Percentiles rank a stretch among this genome's conserved stretches.
phyloP scores from a whole-genome alignment of 2,888 invertebrate species.

The Myopa tessellatipennis region DNA sequence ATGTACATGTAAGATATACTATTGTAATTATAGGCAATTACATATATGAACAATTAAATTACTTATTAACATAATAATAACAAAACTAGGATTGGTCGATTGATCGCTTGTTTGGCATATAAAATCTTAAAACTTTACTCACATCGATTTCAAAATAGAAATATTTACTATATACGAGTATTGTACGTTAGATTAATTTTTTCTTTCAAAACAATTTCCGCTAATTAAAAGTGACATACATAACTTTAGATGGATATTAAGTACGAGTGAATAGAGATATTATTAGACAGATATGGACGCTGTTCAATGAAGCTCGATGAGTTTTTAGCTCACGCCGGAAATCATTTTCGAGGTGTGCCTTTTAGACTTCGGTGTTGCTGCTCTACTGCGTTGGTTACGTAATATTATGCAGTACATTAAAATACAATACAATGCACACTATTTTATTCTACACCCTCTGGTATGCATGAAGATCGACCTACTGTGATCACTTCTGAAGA shows the following conservation, averaged over 20 bases:
- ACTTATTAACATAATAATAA: too few relatives aligned
- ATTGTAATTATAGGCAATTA: too few relatives aligned
- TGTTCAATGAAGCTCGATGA: constrained; percentile 59
- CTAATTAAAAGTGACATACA: constrained; percentile 61
- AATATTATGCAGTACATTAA: neutral
- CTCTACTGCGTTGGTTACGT: neutral
- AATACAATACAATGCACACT: neutral
- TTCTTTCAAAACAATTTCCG: constrained; percentile 52
- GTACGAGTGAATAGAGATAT: neutral
- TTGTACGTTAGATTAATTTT: neutral
- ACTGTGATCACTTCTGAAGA: neutral
- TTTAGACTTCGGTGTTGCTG: neutral
- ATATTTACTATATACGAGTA: too few relatives aligned
- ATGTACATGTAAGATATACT: too few relatives aligned
- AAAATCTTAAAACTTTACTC: too few relatives aligned
- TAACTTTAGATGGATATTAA: constrained; percentile 6
- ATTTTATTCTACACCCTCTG: neutral
- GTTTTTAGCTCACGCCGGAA: constrained; percentile 65
- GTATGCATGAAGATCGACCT: constrained; percentile 3
- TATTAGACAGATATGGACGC: constrained; percentile 4
- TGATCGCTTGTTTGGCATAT: too few relatives aligned
- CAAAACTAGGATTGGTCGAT: too few relatives aligned
- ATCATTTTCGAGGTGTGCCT: constrained; percentile 63
- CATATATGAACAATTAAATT: too few relatives aligned
- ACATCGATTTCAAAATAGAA: too few relatives aligned